phyloP scores from a whole-genome alignment of 2,888 invertebrate species.

The Belgica antarctica region DNA sequence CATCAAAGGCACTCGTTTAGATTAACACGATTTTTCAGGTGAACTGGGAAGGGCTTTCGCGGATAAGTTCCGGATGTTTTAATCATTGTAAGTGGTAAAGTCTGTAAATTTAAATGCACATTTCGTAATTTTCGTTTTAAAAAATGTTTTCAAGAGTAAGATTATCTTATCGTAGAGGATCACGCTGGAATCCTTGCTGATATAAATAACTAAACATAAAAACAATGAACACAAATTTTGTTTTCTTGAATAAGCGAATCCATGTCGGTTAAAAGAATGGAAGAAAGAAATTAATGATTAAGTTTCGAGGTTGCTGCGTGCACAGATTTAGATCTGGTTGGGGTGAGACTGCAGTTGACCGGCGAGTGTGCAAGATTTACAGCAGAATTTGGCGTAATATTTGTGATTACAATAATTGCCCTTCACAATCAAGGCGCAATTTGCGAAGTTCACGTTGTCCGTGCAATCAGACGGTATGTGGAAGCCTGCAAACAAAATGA shows the following conservation, averaged over 20 bases:
- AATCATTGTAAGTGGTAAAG: too few species aligned
- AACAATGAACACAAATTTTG: conserved; percentile 42
- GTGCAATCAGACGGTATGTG: conserved; percentile 77
- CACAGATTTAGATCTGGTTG: conserved; percentile 25
- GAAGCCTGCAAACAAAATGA: conserved; percentile 58
- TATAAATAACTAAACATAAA: conserved; percentile 40
- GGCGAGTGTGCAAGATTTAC: conserved; percentile 85
- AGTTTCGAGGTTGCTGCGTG: background rate
- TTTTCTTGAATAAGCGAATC: too few species aligned
- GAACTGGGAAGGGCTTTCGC: too few species aligned
- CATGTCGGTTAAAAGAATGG: conserved; percentile 1
- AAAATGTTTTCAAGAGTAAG: background rate
- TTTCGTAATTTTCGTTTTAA: too few species aligned
- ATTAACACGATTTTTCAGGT: conserved; percentile 7
- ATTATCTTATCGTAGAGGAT: too few species aligned
- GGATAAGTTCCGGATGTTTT: too few species aligned
- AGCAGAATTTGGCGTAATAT: conserved; percentile 92
- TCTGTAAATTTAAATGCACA: too few species aligned
- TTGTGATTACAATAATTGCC: conserved; percentile 81
- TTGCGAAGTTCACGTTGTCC: conserved; percentile 85
- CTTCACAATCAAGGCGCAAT: conserved; percentile 82
- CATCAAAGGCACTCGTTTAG: conserved; percentile 19
- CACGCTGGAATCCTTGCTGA: background rate
- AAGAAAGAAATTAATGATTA: background rate
- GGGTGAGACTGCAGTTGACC: conserved; percentile 62